Evolutionary conservation across 2,888 invertebrate species (phyloP), one percentile per base, ranked within the genome.

Genomic region (Tipula lateralis): DNA sequence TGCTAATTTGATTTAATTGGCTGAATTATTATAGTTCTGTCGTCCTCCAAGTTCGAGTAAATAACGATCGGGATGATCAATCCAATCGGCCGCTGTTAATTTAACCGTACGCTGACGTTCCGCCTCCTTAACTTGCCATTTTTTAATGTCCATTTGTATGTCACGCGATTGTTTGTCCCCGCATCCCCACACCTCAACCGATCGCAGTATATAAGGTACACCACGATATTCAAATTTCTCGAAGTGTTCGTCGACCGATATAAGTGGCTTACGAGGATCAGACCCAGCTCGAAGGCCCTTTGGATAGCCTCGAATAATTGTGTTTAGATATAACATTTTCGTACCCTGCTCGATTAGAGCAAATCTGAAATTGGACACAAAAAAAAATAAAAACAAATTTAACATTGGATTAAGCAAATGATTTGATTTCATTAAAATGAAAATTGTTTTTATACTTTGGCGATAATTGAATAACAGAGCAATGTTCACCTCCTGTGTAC

Each of bases 51-150:
- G 91, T 89, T 97, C 96, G 86, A 98, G 91, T 84, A 98, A 92
- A 89, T 97, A 97, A 85, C 97, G 93, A 91, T 99, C 98, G 0
- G 98, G 98, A 91, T 98, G 97, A 89, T 98, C 97, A 88, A 96
- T 93, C 98, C 98, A 99, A 89, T 98, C 97, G 24, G 95, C 94
- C 0, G 97, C 94, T 16, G 95, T 96, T 85, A 97, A 90, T 89
- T 97, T 97, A 7, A 98, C 96, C 88, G 94, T 93, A 84, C 96
- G 91, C 87, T 96, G 95, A 85, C 95, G 93, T 91, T 98, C 97
- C 0, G 95, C 96, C 89, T 98, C 97, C 87, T 94, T 94, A 24
- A 95, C 94, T 89, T 97, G 96, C 96, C 96, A 97, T 88, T 95
- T 95, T 89, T 97, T 97, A 87, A 97, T 94, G 88, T 97, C 96